Base-by-base conservation (phyloP, 2,113 vertebrate species). In the Syngnathus scovelli region DNA sequence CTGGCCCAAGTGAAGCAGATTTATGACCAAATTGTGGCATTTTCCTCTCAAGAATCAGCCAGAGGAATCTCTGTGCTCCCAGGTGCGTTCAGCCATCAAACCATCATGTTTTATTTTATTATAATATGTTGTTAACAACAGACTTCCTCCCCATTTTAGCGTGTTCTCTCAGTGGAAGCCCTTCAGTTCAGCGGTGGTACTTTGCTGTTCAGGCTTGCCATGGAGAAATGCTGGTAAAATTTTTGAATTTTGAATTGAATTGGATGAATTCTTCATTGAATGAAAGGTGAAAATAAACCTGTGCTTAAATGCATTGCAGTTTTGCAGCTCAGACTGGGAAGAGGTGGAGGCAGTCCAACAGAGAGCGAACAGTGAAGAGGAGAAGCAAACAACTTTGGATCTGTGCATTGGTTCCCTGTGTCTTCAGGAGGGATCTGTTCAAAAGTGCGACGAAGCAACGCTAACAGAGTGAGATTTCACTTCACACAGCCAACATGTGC, bases 281-380 rank as follows among this genome's bases (percentile, higher is more conserved):
- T 44, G 2, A 41, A 27, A 44, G 61, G 37, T 10, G 9, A 61
- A 41, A 61, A 23, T 44, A 43, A 62, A 44, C 21, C 16, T 18
- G 13, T 27, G 12, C 23, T 27, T 44, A 21, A 1, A 61, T 49
- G 62, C 72, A 59, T 70, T 78, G 18, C 69, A 89, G 88, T 89
- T 86, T 64, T 89, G 86, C 67, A 85, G 80, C 68, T 69, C 77
- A 38, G 83, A 86, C 33, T 89, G 88, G 88, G 81, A 88, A 15
- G 85, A 86, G 67, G 39, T 87, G 62, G 59, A 66, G 4, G 36
- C 69, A 15, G 44, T 43, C 19, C 68, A 51, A 27, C 81, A 73
- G 51, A 88, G 67, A 65, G 55, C 4, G 44, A 84, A 87, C 38
- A 7, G 71, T 49, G 85, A 82, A 38, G 84, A 88, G 60, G 80